Conservation (phyloP, 2,888 invertebrate genomes). For the Lysandra coridon region DNA sequence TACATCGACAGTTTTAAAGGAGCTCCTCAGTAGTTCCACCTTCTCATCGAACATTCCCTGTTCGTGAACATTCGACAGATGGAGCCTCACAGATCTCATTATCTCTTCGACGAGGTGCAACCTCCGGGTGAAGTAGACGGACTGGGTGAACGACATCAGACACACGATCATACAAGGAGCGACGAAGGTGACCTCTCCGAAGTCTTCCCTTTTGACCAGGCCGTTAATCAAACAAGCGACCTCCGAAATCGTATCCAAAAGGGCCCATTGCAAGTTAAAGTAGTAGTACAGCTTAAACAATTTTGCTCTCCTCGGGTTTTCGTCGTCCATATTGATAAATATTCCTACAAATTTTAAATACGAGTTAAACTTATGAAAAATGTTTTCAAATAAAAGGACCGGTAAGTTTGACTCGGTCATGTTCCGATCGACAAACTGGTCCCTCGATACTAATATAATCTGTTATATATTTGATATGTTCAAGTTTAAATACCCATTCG, state of each 20-base stretch:
- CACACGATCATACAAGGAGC: constrained; percentile 4
- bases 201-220: neutral
- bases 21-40: neutral
- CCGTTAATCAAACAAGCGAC: neutral
- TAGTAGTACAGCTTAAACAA: neutral
- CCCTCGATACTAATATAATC: neutral
- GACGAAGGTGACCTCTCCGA: neutral
- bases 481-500: neutral
- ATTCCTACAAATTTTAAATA: constrained; percentile 13
- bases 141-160: neutral
- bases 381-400: neutral
- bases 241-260: neutral
- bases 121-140: neutral
- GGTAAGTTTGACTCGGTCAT: neutral
- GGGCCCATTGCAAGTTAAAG: constrained; percentile 2
- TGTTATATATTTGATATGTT: neutral
- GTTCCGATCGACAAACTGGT: neutral
- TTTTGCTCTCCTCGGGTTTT: neutral
- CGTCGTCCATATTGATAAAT: neutral
- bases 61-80: neutral
- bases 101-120: neutral
- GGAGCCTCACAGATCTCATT: neutral
- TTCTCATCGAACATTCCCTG: neutral
- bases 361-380: neutral
- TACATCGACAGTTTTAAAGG: neutral